Base-by-base conservation (phyloP, 1,140 invertebrate genomes). In the Cataglyphis hispanica region DNA sequence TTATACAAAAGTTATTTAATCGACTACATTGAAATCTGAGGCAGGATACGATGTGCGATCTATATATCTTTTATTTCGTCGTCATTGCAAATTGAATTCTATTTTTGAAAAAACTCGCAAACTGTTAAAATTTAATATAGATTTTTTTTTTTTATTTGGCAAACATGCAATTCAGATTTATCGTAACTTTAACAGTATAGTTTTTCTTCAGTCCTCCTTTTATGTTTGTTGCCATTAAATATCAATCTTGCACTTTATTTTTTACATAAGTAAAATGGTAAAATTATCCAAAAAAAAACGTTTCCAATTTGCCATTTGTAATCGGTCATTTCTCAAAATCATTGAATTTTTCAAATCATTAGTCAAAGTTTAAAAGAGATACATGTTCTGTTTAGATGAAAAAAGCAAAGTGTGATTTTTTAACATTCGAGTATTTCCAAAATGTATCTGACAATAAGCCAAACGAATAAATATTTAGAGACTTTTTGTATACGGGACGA, bases 241-340 rank as follows among this genome's bases (percentile, higher is more conserved):
- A 3, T 37, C 66, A 37, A 40, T 13, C 25, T 40, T 76, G 16
- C 43, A 27, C 25, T 60, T 27, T 61, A 13, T 61, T 10, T 16
- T 34, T 19, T 25, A n/a, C 0, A 10, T 27, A 25, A 75, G 3
- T 60, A 60, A n/a, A 7, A 61, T 27, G 34, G 40, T 16, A n/a
- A 31, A 76, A 22, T 37, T 56, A 31, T 34, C 8, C 11, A 37
- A 22, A 31, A 22, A 31, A 13, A 19, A 27, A 76, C 3, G 25
- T 43, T 31, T 43, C 1, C 53, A 76, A 76, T 61, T 76, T 43
- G 7, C 16, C 22, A 22, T 60, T 43, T 37, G 27, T 25, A 13
- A 77, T 46, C 27, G 11, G 25, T 43, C 27, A 50, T 34, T 31
- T 63, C 13, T 77, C 40, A 43, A 76, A 46, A 60, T 43, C 22